Percentiles rank a stretch among this genome's conserved stretches.
Conservation (phyloP, 1,140 invertebrate species). For the Drosophila asahinai region DNA sequence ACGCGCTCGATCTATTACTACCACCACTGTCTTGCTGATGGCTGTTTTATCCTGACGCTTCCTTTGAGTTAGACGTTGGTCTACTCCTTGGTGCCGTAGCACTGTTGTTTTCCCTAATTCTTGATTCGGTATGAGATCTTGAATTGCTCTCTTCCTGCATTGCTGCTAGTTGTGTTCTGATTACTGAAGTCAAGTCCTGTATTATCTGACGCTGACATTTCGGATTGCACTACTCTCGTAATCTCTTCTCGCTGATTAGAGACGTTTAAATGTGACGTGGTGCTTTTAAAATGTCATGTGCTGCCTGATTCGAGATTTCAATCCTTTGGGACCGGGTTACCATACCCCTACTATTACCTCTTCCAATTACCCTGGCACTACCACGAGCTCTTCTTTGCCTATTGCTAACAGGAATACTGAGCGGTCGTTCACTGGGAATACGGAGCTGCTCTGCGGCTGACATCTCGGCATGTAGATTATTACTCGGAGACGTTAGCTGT, state of each 20-base stretch:
- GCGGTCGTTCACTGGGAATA: no score
- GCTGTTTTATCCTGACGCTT: no score
- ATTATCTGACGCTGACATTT: neutral
- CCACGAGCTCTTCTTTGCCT: no score
- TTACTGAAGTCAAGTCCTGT: neutral
- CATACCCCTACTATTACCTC: neutral
- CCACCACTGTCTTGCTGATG: no score
- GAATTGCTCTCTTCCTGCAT: neutral
- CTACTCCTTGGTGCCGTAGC: no score
- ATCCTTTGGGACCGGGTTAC: neutral
- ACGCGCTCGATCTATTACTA: no score
- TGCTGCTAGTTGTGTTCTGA: neutral
- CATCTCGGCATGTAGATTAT: neutral
- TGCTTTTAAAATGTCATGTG: neutral
- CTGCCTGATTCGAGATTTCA: no score
- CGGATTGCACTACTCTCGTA: neutral
- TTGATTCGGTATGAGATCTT: no score
- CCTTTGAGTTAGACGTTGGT: no score
- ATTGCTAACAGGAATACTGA: no score
- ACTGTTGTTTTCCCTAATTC: no score
- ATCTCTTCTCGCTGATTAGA: neutral
- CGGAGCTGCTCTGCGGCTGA: neutral
- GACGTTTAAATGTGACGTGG: neutral
- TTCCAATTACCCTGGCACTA: no score
- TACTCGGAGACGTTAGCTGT: neutral